A percentile compares a stretch with the other conserved stretches of the same genome.
Evolutionary conservation across 2,113 vertebrate species (phyloP).

Genomic region (Muntiacus reevesi): DNA sequence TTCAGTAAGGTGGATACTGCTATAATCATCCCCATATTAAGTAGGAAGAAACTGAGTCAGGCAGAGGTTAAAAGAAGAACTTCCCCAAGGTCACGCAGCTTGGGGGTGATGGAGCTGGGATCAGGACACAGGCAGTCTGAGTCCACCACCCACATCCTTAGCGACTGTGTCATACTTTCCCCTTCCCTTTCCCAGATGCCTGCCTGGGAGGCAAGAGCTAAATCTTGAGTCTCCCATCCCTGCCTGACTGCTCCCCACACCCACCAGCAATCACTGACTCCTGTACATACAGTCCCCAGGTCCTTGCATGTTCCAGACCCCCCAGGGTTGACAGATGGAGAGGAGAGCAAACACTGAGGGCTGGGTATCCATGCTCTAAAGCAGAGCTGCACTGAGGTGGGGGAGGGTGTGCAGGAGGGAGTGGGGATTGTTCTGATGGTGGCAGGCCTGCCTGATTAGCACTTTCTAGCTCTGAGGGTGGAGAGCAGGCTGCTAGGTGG

Average conservation of each 20-base stretch:
- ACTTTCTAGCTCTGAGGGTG: neutral
- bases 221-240: neutral
- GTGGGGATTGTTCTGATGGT: neutral
- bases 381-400: neutral
- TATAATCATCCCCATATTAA: neutral
- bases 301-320: neutral
- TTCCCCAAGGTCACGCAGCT: neutral
- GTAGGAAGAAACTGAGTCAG: neutral
- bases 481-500: neutral
- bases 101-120: neutral
- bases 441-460: constrained; percentile 5
- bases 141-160: neutral
- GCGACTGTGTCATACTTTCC: neutral
- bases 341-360: neutral
- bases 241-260: neutral
- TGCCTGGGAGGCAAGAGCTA: neutral
- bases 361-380: neutral
- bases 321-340: neutral
- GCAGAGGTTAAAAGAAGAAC: neutral
- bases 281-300: neutral
- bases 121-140: neutral
- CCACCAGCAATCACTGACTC: neutral
- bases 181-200: neutral
- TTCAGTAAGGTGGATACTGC: neutral
- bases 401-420: neutral